Conservation (phyloP, 2,888 invertebrate genomes). For the Saturnia pavonia region DNA sequence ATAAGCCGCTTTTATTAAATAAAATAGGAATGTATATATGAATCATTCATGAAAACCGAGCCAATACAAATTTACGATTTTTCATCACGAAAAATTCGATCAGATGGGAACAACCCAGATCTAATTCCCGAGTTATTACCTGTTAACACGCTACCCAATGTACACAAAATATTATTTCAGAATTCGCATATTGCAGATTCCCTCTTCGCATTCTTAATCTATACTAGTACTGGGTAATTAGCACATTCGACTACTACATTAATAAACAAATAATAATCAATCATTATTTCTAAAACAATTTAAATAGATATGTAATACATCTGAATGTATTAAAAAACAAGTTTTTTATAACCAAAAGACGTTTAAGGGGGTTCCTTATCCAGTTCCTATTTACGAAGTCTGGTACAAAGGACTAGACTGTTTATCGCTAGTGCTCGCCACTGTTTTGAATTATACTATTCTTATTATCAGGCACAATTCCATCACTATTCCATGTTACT, state of each 20-base stretch:
- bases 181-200: background rate
- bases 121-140: background rate
- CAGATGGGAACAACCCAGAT: background rate
- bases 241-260: background rate
- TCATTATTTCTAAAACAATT: background rate
- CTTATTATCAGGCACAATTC: too few species aligned
- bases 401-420: too few species aligned
- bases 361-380: too few species aligned
- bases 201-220: background rate
- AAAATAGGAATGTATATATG: background rate
- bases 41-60: background rate
- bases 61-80: background rate
- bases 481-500: too few species aligned
- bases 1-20: background rate
- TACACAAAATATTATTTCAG: background rate
- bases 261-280: background rate
- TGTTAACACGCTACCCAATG: background rate
- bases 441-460: too few species aligned
- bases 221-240: background rate
- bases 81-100: background rate
- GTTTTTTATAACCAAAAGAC: too few species aligned
- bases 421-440: too few species aligned
- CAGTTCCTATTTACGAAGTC: too few species aligned
- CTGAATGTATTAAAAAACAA: too few species aligned
- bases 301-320: too few species aligned